Percentiles rank a stretch among this genome's conserved stretches.
These are phyloP conservation scores for Actinemys pallida DNA, from an alignment of 2,113 vertebrate genomes.

Conservation along the genomic window DNA sequence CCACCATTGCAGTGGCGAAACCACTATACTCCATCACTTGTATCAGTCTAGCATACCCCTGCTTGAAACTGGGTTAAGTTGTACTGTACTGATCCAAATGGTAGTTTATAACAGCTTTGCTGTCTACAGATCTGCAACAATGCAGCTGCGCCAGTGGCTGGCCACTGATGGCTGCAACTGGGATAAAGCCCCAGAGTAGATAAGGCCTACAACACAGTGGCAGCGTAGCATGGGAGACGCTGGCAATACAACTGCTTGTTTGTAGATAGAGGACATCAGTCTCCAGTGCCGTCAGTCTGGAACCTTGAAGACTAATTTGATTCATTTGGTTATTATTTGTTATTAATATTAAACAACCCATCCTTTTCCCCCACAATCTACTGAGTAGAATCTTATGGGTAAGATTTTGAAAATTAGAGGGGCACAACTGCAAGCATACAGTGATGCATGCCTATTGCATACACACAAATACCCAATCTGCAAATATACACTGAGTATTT, in stretches of 20 bases:
- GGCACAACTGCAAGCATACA: background rate
- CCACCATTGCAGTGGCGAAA: background rate
- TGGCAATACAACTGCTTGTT: background rate
- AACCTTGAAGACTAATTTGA: background rate
- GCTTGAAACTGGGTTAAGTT: background rate
- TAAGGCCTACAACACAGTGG: background rate
- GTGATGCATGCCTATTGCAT: background rate
- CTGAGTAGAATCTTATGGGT: background rate
- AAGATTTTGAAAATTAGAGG: background rate
- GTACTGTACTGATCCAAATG: background rate
- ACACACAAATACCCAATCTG: background rate
- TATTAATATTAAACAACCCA: background rate
- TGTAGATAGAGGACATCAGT: background rate
- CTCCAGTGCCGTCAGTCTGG: background rate
- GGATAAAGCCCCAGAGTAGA: background rate
- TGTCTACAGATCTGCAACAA: fast-evolving
- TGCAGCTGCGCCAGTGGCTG: background rate
- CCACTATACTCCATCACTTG: background rate
- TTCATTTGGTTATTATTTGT: background rate
- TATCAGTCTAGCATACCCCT: background rate
- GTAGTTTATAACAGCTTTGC: background rate
- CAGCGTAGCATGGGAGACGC: background rate
- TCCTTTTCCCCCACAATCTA: background rate
- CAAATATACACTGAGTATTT: background rate
- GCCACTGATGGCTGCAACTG: background rate